These are phyloP conservation scores for Hemiscyllium ocellatum DNA, from an alignment of 2,113 vertebrate species.

Conservation along the genomic window DNA sequence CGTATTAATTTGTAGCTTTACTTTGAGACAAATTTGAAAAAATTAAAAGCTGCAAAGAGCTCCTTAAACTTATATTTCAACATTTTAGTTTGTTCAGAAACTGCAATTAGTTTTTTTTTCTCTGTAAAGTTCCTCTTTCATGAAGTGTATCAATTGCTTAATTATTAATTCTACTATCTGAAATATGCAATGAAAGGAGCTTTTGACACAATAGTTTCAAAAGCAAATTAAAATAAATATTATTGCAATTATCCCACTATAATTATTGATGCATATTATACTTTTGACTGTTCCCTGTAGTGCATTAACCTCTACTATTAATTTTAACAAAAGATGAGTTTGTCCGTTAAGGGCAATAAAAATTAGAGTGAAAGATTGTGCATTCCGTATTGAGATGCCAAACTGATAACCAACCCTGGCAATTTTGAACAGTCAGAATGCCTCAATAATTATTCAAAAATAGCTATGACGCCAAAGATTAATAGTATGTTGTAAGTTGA, in stretches of 20 bases:
- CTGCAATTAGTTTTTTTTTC: not conserved
- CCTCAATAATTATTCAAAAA: constrained; percentile 4
- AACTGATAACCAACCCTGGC: constrained; percentile 3
- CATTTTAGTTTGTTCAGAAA: not conserved
- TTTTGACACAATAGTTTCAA: not conserved
- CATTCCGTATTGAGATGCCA: not conserved
- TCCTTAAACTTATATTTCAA: not conserved
- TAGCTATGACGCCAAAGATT: not conserved
- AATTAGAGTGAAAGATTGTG: not conserved
- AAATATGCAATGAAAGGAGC: not conserved
- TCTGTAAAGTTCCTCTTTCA: not conserved
- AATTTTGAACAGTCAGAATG: not conserved
- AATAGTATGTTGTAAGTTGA: not conserved
- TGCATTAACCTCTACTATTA: not conserved
- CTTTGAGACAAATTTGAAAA: not conserved
- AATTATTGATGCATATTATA: not conserved
- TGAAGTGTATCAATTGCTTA: not conserved
- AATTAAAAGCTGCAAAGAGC: not conserved
- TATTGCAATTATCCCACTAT: not conserved
- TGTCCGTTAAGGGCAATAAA: not conserved
- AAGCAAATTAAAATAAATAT: not conserved
- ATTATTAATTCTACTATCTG: not conserved
- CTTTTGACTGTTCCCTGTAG: not conserved
- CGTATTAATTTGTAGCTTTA: not conserved
- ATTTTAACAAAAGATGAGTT: not conserved